Conservation (phyloP, 64 coral and sea anemone species). For the Stichodactyla mertensii region DNA sequence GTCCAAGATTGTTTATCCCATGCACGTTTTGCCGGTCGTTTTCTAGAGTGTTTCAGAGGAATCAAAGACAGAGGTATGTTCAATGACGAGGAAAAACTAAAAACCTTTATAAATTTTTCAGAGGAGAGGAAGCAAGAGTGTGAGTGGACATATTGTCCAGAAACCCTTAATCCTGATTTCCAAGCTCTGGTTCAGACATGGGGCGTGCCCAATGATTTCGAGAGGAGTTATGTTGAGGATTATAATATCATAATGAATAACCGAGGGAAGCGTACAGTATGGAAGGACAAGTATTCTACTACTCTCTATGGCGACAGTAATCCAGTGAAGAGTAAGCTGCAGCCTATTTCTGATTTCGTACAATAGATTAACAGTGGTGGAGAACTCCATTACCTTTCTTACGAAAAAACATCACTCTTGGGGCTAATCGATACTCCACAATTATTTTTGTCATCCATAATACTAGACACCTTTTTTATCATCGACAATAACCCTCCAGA, state of each 20-base stretch:
- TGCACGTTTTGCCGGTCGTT: constrained; percentile 36
- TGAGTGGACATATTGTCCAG: constrained; percentile 22
- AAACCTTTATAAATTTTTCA: constrained; percentile 36
- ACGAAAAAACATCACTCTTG: neutral
- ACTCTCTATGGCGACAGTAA: constrained; percentile 10
- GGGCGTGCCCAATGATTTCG: constrained; percentile 43
- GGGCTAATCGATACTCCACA: neutral
- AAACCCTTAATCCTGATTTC: constrained; percentile 29
- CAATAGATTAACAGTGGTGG: constrained; percentile 20
- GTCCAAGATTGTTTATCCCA: constrained; percentile 28
- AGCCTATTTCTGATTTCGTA: constrained; percentile 50
- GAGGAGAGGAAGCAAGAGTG: constrained; percentile 52
- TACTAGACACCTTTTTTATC: constrained; percentile 37
- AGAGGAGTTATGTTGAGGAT: constrained; percentile 42
- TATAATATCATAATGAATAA: constrained; percentile 29
- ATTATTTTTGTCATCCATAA: constrained; percentile 48
- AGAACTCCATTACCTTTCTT: constrained; percentile 54
- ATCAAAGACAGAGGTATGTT: constrained; percentile 67
- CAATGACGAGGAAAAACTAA: constrained; percentile 55
- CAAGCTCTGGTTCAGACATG: constrained; percentile 29
- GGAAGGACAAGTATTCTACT: constrained; percentile 47
- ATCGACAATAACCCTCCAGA: constrained; percentile 46
- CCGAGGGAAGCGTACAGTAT: neutral
- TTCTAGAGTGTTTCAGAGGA: constrained; percentile 21
- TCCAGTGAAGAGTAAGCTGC: neutral